Evolutionary conservation across 2,888 invertebrate genomes (phyloP).

Genomic region (Epistrophe grossulariae): DNA sequence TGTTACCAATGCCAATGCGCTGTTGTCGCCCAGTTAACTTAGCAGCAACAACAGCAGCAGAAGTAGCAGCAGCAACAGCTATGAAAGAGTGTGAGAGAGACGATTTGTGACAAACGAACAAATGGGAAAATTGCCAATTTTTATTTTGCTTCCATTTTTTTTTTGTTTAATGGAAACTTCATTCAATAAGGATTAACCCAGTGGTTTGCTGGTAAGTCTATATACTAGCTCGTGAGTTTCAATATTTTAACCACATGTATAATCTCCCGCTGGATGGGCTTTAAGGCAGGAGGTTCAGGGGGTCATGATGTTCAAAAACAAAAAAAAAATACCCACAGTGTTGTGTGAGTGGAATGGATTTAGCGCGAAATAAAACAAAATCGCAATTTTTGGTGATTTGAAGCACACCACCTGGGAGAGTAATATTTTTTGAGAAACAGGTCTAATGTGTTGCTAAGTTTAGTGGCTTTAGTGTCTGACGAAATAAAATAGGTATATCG

Average conservation of each 20-base stretch:
- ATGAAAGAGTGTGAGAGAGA: slow-evolving; percentile 53
- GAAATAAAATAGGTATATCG: too few relatives aligned
- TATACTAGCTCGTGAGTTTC: slow-evolving; percentile 41
- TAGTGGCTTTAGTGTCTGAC: too few relatives aligned
- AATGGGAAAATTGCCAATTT: slow-evolving; percentile 73
- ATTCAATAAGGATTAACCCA: slow-evolving; percentile 74
- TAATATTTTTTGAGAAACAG: background rate
- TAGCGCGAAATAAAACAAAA: slow-evolving; percentile 5
- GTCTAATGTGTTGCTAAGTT: background rate
- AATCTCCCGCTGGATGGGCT: background rate
- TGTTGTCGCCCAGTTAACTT: slow-evolving; percentile 66
- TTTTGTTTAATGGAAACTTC: slow-evolving; percentile 53
- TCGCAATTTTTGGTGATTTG: background rate
- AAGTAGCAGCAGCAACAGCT: too few relatives aligned
- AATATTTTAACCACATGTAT: slow-evolving; percentile 57
- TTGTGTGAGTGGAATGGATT: slow-evolving; percentile 9
- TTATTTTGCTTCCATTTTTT: slow-evolving; percentile 52
- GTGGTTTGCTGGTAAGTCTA: slow-evolving; percentile 57
- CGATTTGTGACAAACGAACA: slow-evolving; percentile 71
- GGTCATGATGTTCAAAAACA: background rate
- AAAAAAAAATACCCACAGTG: background rate
- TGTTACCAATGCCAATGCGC: slow-evolving; percentile 27
- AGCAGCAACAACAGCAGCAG: slow-evolving; percentile 6
- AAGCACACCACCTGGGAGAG: slow-evolving; percentile 5
- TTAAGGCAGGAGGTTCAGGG: background rate